Evolutionary conservation across 2,797 vertebrate genomes (phyloP).

Genomic region (Periparus ater): DNA sequence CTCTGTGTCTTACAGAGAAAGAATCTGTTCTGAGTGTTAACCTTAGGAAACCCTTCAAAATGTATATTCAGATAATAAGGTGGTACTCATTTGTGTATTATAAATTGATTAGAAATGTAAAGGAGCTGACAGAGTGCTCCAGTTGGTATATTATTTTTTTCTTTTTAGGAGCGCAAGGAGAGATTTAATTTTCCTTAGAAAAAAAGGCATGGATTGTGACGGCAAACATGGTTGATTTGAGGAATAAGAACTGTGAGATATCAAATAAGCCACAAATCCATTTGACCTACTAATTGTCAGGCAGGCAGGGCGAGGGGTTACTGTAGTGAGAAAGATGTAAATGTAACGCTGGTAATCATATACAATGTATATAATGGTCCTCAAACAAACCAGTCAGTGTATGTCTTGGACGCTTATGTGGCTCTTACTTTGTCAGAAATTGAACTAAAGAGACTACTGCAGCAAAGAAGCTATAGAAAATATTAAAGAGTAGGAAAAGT

Average conservation of each 20-base stretch:
- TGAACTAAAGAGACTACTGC: neutral
- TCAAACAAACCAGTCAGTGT: neutral
- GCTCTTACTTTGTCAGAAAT: neutral
- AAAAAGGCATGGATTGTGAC: neutral
- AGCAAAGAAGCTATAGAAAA: neutral
- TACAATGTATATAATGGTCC: neutral
- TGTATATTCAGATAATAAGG: neutral
- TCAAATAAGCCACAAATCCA: neutral
- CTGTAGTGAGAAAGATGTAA: neutral
- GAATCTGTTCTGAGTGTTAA: neutral
- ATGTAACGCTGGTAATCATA: neutral
- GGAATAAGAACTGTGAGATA: neutral
- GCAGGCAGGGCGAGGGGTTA: neutral
- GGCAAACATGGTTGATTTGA: neutral
- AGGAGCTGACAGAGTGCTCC: neutral
- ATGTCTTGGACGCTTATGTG: neutral
- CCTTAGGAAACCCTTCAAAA: neutral
- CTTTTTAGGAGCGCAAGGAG: neutral
- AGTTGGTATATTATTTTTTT: neutral
- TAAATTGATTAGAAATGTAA: neutral
- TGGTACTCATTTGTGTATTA: neutral
- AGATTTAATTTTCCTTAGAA: neutral
- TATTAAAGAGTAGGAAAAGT: neutral
- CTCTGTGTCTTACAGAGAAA: neutral
- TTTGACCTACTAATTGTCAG: neutral